Percentiles rank a stretch among this genome's conserved stretches.
Conservation (phyloP, 2,888 invertebrate genomes). For the Cheilosia variabilis region DNA sequence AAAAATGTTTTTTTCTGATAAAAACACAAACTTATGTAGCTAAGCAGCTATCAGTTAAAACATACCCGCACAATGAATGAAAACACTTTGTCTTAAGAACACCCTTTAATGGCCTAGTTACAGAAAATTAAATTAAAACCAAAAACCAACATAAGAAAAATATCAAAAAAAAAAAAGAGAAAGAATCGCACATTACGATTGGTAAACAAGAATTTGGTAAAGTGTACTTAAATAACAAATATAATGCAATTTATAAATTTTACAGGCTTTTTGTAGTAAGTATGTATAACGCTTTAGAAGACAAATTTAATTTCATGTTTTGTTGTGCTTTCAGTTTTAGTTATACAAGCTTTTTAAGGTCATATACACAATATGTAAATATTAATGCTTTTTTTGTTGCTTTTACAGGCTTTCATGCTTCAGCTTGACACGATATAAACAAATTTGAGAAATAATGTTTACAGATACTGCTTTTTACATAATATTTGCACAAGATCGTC, state of each 20-base stretch:
- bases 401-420: conserved; percentile 61
- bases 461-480: too few species aligned
- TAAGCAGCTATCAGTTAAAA: conserved; percentile 54
- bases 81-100: conserved; percentile 38
- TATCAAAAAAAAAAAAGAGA: conserved; percentile 12
- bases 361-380: conserved; percentile 17
- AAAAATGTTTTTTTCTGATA: conserved; percentile 60
- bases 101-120: conserved; percentile 28
- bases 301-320: conserved; percentile 17
- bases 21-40: conserved; percentile 47
- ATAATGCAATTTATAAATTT: conserved; percentile 72
- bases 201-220: conserved; percentile 45
- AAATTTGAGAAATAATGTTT: too few species aligned
- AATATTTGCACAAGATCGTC: too few species aligned
- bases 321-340: conserved; percentile 33
- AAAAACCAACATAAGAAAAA: neutral
- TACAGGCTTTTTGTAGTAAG: conserved; percentile 82
- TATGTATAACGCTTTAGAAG: conserved; percentile 77
- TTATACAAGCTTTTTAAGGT: conserved; percentile 28
- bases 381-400: conserved; percentile 57
- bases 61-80: conserved; percentile 56
- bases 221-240: conserved; percentile 51
- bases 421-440: conserved; percentile 27
- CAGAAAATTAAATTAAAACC: conserved; percentile 7
- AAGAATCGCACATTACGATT: conserved; percentile 5